Base-by-base conservation (phyloP, 2,888 invertebrate species). In the Cremastobaeus sp. region DNA sequence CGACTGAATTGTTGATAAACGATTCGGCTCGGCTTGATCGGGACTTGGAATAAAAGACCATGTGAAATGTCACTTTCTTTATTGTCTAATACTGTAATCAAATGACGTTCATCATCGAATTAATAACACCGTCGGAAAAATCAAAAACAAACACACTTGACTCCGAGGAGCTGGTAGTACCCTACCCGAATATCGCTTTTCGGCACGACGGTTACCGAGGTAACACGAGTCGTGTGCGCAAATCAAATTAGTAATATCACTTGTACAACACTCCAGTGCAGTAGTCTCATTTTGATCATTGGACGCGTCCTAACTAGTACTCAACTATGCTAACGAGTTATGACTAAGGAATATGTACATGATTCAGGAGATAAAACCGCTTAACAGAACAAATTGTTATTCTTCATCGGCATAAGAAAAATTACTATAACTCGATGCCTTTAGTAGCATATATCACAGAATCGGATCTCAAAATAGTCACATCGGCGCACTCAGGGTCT, bases 361-460 rank as follows among this genome's bases (percentile, higher is more conserved):
- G n/a, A n/a, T 43, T 50, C 50, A 35, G 55, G 50, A 47, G 43
- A 45, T 52, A 37, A 74, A 54, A 57, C 34, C 20, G 62, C 25
- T 62, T 55, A 70, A 75, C 59, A 43, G 69, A 57, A 54, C 65
- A 76, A 77, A 66, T 76, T 52, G 62, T 74, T 73, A 21, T 35
- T 68, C 43, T 59, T 62, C 76, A 71, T 60, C 55, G 68, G 54
- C 39, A 41, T 48, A 60, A 69, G 65, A 69, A 73, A 54, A 52
- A 60, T 65, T 65, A 74, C 70, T 68, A 77, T 64, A 77, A 71
- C 70, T 66, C 66, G 78, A 77, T 77, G 82, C 83, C 81, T 83
- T 85, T 84, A 86, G 83, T 83, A 83, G 85, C 83, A 79, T 81
- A 85, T 86, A 86, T 86, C 86, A 86, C 86, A 86, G 86, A 84